phyloP scores from a whole-genome alignment of 2,888 invertebrate species.

The Leptarthrus brevirostris region DNA sequence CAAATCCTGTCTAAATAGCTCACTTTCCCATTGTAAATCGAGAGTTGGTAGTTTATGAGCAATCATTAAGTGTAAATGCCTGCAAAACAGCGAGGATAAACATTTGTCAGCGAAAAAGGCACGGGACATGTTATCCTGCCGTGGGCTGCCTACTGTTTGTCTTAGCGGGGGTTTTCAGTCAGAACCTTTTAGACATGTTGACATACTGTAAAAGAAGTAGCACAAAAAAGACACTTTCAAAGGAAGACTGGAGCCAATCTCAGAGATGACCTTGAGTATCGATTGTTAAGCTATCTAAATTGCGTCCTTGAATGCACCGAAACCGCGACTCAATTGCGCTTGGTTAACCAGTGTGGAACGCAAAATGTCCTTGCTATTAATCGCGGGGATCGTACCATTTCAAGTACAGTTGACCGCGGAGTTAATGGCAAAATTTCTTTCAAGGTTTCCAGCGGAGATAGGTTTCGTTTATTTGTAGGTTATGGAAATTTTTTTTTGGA shows the following conservation, averaged over 20 bases:
- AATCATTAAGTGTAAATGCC: slow-evolving; percentile 52
- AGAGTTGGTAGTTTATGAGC: slow-evolving; percentile 49
- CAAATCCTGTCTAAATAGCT: slow-evolving; percentile 51
- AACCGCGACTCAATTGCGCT: slow-evolving; percentile 31
- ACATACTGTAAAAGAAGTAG: not conserved
- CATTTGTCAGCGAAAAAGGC: slow-evolving; percentile 42
- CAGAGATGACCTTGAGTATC: slow-evolving; percentile 1
- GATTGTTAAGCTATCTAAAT: not conserved
- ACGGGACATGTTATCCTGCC: slow-evolving; percentile 41
- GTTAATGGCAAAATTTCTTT: not conserved
- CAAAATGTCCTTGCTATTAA: slow-evolving; percentile 24
- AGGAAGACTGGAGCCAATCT: not conserved
- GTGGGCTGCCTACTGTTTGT: slow-evolving; percentile 1
- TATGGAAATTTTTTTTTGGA: not conserved
- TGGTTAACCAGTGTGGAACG: slow-evolving; percentile 40
- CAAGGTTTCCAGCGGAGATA: not conserved
- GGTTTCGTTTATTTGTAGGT: not conserved
- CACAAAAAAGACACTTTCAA: not conserved
- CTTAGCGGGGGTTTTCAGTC: slow-evolving; percentile 7
- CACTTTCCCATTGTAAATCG: slow-evolving; percentile 48
- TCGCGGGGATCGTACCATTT: not conserved
- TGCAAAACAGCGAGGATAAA: slow-evolving; percentile 44
- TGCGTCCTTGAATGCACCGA: slow-evolving; percentile 7
- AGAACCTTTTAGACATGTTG: not conserved
- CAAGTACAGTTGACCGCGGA: not conserved